phyloP scores from a whole-genome alignment of 2,888 invertebrate genomes.

The Mythimna pallens region DNA sequence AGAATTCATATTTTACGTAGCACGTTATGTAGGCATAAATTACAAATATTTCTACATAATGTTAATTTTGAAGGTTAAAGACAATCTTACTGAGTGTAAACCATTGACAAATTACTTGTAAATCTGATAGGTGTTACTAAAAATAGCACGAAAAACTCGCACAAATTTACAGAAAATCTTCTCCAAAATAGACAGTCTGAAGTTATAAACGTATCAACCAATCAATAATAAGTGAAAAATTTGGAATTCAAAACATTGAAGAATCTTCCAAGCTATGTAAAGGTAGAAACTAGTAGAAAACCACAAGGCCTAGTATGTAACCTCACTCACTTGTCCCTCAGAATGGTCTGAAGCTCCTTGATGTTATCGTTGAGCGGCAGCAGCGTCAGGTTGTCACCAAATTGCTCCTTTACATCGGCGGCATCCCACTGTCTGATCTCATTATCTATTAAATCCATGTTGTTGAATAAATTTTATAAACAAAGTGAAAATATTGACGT shows the following conservation, averaged over 20 bases:
- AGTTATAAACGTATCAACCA: background rate
- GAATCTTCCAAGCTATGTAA: conserved; percentile 8
- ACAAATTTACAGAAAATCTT: background rate
- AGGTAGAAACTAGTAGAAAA: background rate
- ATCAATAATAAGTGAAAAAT: background rate
- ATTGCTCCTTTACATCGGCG: conserved; percentile 89
- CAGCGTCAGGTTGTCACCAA: conserved; percentile 93
- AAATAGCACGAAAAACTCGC: conserved; percentile 31
- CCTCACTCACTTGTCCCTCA: conserved; percentile 95
- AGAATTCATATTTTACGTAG: background rate
- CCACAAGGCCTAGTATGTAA: conserved; percentile 66
- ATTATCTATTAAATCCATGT: conserved; percentile 84
- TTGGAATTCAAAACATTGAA: background rate
- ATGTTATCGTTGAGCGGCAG: conserved; percentile 95
- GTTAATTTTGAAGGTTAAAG: background rate
- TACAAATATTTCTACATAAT: background rate
- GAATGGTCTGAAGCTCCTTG: conserved; percentile 96
- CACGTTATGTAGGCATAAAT: background rate
- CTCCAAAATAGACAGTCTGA: conserved; percentile 1
- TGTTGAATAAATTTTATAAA: conserved; percentile 64
- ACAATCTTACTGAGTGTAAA: background rate
- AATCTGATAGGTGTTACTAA: conserved; percentile 20
- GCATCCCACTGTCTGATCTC: conserved; percentile 86
- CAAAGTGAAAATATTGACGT: conserved; percentile 54
- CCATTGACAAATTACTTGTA: background rate